Evolutionary conservation across 1,140 invertebrate genomes (phyloP).

Genomic region (Pomacea maculata): DNA sequence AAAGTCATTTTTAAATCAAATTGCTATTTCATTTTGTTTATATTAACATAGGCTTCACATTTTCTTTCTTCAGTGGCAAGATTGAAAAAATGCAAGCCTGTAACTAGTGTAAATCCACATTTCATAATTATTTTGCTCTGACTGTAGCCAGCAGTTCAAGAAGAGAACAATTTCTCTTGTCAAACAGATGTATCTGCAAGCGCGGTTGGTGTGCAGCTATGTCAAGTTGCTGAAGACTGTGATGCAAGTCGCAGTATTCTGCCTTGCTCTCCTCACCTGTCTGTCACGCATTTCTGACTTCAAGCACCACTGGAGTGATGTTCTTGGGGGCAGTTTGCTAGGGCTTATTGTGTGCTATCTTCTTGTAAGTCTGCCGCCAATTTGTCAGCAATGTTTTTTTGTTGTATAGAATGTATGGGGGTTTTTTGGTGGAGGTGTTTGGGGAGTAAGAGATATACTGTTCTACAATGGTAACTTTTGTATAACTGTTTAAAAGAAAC

Average conservation of each 20-base stretch:
- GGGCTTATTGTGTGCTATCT: conserved; percentile 72
- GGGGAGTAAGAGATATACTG: not conserved
- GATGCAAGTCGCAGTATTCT: conserved; percentile 70
- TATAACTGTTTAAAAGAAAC: too few species aligned
- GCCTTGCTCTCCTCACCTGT: conserved; percentile 70
- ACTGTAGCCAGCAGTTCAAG: too few species aligned
- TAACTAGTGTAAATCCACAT: too few species aligned
- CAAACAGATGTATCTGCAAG: conserved; percentile 18
- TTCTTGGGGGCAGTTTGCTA: conserved; percentile 74
- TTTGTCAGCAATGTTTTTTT: not conserved
- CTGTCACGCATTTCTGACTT: conserved; percentile 88
- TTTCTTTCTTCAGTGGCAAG: too few species aligned
- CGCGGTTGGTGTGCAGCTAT: conserved; percentile 1
- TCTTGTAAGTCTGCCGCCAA: conserved; percentile 45
- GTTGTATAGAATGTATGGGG: not conserved
- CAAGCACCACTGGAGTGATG: conserved; percentile 96
- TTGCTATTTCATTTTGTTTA: too few species aligned
- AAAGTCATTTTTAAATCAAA: too few species aligned
- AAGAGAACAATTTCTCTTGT: not conserved
- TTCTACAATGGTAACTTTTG: not conserved
- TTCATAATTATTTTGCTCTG: too few species aligned
- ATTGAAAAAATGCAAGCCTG: too few species aligned
- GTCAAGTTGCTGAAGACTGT: conserved; percentile 74
- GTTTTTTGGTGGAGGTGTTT: not conserved
- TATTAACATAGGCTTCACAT: too few species aligned